Evolutionary conservation across 1,140 invertebrate species (phyloP).

Genomic region (Aphelenchoides besseyi): DNA sequence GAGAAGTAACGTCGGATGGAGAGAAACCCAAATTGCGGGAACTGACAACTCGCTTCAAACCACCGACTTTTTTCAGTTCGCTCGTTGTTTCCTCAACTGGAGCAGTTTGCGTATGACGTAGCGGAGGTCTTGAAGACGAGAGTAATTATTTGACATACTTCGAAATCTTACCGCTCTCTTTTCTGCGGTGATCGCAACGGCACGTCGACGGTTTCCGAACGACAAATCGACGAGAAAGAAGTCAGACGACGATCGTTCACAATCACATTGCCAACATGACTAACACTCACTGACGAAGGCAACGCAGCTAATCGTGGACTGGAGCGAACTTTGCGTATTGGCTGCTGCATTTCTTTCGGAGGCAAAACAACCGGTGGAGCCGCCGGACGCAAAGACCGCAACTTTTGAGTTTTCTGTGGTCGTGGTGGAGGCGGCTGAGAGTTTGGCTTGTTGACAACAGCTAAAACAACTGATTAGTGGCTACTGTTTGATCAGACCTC

Average conservation of each 20-base stretch:
- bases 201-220: background rate
- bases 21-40: background rate
- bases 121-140: background rate
- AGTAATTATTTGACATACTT: background rate
- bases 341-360: background rate
- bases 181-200: background rate
- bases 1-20: background rate
- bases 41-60: constrained; percentile 4
- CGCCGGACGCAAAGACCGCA: background rate
- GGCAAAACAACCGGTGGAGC: background rate
- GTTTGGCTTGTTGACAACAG: background rate
- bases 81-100: background rate
- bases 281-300: constrained; percentile 13
- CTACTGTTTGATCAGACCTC: too few relatives aligned
- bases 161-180: background rate
- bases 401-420: background rate
- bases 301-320: background rate
- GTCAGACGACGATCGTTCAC: constrained; percentile 6
- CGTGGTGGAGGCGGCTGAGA: background rate
- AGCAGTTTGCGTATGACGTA: background rate
- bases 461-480: background rate
- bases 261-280: constrained; percentile 11
- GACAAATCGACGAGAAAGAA: background rate
- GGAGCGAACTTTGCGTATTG: constrained; percentile 1
- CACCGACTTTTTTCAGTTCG: background rate